A percentile compares a stretch with the other conserved stretches of the same genome.
phyloP scores from a whole-genome alignment of 2,797 vertebrate species.

The Zalophus californianus region DNA sequence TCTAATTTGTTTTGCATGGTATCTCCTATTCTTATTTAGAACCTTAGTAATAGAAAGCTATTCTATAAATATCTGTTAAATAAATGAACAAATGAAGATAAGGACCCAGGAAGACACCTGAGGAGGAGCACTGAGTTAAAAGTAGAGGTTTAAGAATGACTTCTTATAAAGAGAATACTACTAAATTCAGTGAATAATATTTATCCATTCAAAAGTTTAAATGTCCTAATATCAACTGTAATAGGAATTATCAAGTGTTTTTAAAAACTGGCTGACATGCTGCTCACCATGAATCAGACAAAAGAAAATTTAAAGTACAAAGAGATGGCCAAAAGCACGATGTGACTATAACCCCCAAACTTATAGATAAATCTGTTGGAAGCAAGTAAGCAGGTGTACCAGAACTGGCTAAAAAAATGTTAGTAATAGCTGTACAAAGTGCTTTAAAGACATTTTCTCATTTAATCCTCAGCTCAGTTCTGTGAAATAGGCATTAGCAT shows the following conservation, averaged over 20 bases:
- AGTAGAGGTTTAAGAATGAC: not conserved
- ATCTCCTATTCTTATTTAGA: not conserved
- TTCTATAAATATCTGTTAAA: not conserved
- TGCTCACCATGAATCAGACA: not conserved
- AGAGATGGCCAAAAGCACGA: not conserved
- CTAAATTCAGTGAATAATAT: not conserved
- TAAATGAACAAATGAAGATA: not conserved
- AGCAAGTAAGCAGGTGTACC: not conserved
- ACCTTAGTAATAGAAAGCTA: not conserved
- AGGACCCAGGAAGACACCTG: not conserved
- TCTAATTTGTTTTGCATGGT: not conserved
- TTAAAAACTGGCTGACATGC: not conserved
- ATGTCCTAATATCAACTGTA: fast-evolving
- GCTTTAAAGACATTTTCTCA: not conserved
- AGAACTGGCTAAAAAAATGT: not conserved
- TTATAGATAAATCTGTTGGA: not conserved
- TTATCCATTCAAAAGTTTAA: not conserved
- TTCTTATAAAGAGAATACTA: not conserved
- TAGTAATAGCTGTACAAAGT: not conserved
- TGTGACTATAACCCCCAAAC: not conserved
- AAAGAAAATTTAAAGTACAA: not conserved
- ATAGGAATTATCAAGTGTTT: not conserved
- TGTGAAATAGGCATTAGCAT: not conserved
- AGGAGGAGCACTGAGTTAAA: not conserved
- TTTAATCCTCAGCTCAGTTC: not conserved